Evolutionary conservation across 2,113 vertebrate genomes (phyloP), one percentile per base, ranked within the genome.

Genomic region (Chaetorhynchus papuensis): DNA sequence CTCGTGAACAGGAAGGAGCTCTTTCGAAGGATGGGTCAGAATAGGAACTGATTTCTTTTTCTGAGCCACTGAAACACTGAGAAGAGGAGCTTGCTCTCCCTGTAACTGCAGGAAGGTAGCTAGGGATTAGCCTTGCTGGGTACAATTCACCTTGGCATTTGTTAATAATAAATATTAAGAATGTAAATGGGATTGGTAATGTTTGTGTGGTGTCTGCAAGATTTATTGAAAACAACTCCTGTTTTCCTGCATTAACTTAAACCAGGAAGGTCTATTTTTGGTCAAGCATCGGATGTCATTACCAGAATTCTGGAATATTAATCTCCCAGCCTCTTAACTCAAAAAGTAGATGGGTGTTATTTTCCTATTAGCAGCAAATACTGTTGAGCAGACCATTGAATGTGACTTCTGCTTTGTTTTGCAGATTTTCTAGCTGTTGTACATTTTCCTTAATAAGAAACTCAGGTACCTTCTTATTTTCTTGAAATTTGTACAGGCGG

Each of bases 401-500:
- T 44, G 22, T 52, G 54, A 85, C 44, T 47, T 68, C 13, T 79
- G 31, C 19, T 68, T 88, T 56, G 71, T 60, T 79, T 86, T 47
- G 45, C 47, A 49, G 45, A 20, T 57, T 83, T 87, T 88, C 82
- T 80, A 71, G 41, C 20, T 72, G 16, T 19, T 83, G 7, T 19
- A 42, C 6, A 13, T 97, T 97, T 98, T 98, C 98, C 98, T 99
- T 99, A 98, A 98, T 97, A 45, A 39, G 70, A 54, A 41, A 82
- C 92, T 70, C 98, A 99, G 99, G 99, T 99, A 99, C 93, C 99
- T 99, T 97, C 98, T 99, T 96, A 99, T 99, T 98, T 99, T 99
- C 98, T 98, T 99, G 97, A 99, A 99, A 98, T 99, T 99, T 97
- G 99, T 99, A 98, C 99, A 99, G 98, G 99, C 99, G 0, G 99